Evolutionary conservation across 2,797 vertebrate species (phyloP).

Genomic region (Pterois miles): DNA sequence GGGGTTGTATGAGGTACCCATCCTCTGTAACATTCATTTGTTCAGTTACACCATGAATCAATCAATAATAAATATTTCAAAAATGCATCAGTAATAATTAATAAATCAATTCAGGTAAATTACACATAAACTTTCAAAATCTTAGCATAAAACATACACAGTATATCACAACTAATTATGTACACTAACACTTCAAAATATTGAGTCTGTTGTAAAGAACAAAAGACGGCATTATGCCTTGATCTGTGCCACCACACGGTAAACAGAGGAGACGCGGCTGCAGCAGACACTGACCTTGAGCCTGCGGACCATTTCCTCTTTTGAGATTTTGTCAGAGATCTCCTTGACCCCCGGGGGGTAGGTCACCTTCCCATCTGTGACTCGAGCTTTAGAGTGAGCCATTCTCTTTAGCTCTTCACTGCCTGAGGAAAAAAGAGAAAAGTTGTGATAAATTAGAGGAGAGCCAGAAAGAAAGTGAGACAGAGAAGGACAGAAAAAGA

Average conservation of each 20-base stretch:
- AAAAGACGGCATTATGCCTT: neutral
- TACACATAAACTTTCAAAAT: neutral
- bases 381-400: slow-evolving; percentile 99
- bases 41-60: neutral
- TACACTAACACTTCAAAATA: neutral
- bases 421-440: slow-evolving; percentile 76
- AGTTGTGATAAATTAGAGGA: neutral
- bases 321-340: slow-evolving; percentile 99
- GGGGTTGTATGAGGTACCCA: no score
- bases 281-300: slow-evolving; percentile 87
- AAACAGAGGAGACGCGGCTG: neutral
- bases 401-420: slow-evolving; percentile 90
- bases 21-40: neutral
- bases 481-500: neutral
- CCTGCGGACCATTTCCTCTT: slow-evolving; percentile 99
- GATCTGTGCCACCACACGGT: neutral
- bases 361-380: slow-evolving; percentile 98
- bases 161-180: neutral
- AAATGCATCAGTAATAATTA: neutral
- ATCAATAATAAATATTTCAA: neutral
- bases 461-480: neutral
- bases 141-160: no score
- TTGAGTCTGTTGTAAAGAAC: neutral
- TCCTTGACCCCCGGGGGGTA: slow-evolving; percentile 99
- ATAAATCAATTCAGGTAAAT: neutral